Base-by-base conservation (phyloP, 2,888 invertebrate species). In the Yponomeuta malinellus region DNA sequence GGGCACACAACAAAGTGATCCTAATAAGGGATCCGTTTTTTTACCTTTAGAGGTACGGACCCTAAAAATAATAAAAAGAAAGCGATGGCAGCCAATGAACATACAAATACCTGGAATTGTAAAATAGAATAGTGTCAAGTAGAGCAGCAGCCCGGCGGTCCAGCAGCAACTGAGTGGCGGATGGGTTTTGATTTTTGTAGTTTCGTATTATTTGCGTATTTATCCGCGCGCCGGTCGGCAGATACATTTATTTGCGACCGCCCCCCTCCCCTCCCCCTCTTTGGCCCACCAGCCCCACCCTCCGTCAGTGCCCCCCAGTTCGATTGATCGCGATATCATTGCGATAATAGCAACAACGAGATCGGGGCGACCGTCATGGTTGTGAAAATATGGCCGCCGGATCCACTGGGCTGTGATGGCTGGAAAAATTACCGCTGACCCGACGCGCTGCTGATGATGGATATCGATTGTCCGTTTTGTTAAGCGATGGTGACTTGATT, bases 141-240 rank as follows among this genome's bases (percentile, higher is more conserved):
- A 83, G 88, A 92, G 90, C 84, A 83, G 69, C 69, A 72, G 2
- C 74, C 48, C 8, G 63, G 2, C 79, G 73, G 73, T 73, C 71
- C 77, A 77, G 79, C 83, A 80, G 83, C 82, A 86, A 81, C 83
- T 82, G 88, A 90, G 88, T 88, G 85, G 91, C 87, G 90, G 89
- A 89, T 90, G 90, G 90, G 91, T 91, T 92, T 92, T 92, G 92
- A 92, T 92, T 92, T 92, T 92, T 92, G 92, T 91, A 92, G 92
- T 92, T 92, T 91, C 92, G 90, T 92, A 92, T 91, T 90, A 91
- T 91, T 90, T 90, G 89, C 89, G 90, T 91, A 92, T 92, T 90
- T 91, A 91, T 90, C 88, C 90, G 85, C 87, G 88, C 86, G 88
- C 89, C 89, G 87, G 85, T 86, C 88, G 85, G 87, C 88, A 83